These are phyloP conservation scores for Meda fulgida DNA, from an alignment of 2,797 vertebrate species.

Conservation along the genomic window DNA sequence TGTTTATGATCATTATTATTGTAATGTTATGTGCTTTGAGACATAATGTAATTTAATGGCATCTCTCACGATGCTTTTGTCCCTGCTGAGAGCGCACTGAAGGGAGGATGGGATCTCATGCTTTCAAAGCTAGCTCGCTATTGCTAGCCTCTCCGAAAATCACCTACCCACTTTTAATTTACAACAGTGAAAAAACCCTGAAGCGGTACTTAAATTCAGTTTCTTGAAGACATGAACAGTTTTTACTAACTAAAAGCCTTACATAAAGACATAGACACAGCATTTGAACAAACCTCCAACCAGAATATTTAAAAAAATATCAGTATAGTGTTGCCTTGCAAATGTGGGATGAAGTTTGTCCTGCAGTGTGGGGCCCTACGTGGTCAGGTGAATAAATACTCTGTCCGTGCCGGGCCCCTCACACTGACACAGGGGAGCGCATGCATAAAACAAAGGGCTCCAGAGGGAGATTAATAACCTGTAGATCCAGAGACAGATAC, in stretches of 20 bases:
- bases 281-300: too few relatives aligned
- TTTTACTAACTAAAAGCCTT: not conserved
- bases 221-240: not conserved
- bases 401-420: conserved; percentile 75
- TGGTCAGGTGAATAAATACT: conserved; percentile 75
- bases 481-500: conserved; percentile 74
- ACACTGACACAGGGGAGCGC: conserved; percentile 70
- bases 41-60: too few relatives aligned
- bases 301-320: not conserved
- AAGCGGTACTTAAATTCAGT: not conserved
- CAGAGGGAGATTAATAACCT: conserved; percentile 80
- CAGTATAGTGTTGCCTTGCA: not conserved
- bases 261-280: not conserved
- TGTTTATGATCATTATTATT: too few relatives aligned
- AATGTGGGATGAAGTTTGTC: not conserved
- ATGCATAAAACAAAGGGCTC: conserved; percentile 77
- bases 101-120: too few relatives aligned
- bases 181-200: not conserved
- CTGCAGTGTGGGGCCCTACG: conserved; percentile 33
- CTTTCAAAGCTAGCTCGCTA: too few relatives aligned
- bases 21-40: too few relatives aligned
- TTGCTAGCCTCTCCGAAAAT: too few relatives aligned
- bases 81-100: too few relatives aligned
- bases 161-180: not conserved
- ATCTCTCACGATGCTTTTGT: too few relatives aligned